phyloP scores from a whole-genome alignment of 2,113 vertebrate genomes.

The Orientallactaga bullata region DNA sequence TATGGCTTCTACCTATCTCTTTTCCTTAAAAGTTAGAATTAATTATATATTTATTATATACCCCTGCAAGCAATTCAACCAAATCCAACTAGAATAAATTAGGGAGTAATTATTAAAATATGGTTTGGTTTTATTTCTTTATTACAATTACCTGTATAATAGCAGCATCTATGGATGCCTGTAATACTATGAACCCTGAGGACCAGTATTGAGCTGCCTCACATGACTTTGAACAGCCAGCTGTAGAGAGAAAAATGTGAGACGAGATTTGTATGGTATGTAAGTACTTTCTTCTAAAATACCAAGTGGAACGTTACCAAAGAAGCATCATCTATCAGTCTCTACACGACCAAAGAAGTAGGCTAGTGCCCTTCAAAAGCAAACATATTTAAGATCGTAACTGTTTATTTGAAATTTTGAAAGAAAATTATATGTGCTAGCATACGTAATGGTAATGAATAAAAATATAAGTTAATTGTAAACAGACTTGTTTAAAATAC shows the following conservation, averaged over 20 bases:
- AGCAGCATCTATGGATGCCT: slow-evolving; percentile 94
- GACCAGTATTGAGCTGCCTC: slow-evolving; percentile 94
- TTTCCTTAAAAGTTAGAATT: neutral
- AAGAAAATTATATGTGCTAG: neutral
- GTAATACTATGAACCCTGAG: slow-evolving; percentile 93
- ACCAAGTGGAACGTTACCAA: neutral
- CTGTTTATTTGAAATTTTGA: neutral
- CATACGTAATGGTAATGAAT: neutral
- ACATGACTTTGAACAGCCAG: slow-evolving; percentile 89
- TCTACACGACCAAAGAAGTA: slow-evolving; percentile 5
- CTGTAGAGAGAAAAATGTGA: slow-evolving; percentile 69
- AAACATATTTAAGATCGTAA: neutral
- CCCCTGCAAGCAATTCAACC: neutral
- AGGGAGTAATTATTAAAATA: neutral
- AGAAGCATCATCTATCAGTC: neutral
- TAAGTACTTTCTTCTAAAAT: neutral
- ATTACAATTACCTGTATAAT: slow-evolving; percentile 93
- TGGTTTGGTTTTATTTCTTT: neutral
- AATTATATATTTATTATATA: neutral
- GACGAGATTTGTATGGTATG: neutral
- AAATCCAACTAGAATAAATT: neutral
- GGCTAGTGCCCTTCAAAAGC: neutral
- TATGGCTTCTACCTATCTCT: neutral
- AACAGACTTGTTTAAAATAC: slow-evolving; percentile 25
- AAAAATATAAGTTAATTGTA: neutral